Evolutionary conservation across 2,797 vertebrate species (phyloP).

Genomic region (Enteromius mattozi): DNA sequence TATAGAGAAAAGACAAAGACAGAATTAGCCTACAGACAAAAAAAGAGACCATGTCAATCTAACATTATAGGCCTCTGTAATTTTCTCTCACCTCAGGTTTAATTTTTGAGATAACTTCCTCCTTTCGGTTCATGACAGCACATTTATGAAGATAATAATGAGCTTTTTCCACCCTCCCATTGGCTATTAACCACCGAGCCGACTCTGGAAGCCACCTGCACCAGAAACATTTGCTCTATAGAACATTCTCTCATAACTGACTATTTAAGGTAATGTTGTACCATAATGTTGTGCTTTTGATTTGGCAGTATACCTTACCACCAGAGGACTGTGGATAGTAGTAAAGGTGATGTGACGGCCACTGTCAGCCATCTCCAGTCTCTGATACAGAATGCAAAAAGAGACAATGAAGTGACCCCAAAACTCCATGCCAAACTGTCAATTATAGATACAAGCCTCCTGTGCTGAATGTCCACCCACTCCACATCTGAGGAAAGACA

Average conservation of each 20-base stretch:
- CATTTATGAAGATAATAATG: slow-evolving; percentile 71
- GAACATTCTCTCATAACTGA: neutral
- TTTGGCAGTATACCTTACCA: slow-evolving; percentile 65
- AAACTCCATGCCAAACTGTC: slow-evolving; percentile 78
- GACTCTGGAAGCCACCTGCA: slow-evolving; percentile 65
- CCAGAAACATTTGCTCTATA: neutral
- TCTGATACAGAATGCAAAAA: slow-evolving; percentile 57
- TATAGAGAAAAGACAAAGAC: slow-evolving; percentile 60
- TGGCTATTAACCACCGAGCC: slow-evolving; percentile 61
- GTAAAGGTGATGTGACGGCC: slow-evolving; percentile 73
- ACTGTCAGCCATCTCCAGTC: slow-evolving; percentile 65
- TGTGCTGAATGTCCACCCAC: slow-evolving; percentile 79
- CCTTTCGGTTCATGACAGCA: slow-evolving; percentile 73
- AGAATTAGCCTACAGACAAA: neutral
- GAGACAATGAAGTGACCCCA: slow-evolving; percentile 61
- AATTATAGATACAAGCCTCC: slow-evolving; percentile 73
- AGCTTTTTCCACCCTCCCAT: slow-evolving; percentile 50
- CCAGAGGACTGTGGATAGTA: slow-evolving; percentile 73
- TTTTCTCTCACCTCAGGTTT: slow-evolving; percentile 48
- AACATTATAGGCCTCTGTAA: neutral
- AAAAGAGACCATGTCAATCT: no score
- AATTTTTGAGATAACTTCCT: slow-evolving; percentile 57
- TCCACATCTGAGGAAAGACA: slow-evolving; percentile 73
- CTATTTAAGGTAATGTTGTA: neutral
- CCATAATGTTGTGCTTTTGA: neutral